Evolutionary conservation across 1,140 invertebrate species (phyloP), one percentile per base, ranked within the genome.

Genomic region (Lordiphosa collinella): DNA sequence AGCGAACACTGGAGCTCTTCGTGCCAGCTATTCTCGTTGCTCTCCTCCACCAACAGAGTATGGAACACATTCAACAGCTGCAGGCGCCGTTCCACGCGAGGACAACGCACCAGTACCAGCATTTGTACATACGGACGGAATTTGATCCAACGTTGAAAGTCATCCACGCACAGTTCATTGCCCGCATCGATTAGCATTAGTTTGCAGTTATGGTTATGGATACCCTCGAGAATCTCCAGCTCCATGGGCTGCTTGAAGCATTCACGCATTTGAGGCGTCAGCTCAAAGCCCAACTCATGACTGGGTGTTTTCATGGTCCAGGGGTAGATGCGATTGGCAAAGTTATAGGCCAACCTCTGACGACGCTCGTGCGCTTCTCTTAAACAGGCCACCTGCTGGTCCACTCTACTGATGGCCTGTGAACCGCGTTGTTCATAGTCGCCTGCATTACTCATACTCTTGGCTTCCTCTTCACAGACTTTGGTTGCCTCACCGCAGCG

Each of bases 251-350:
- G 29, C 6, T 10, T 10, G 34, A 87, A 88, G 0, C 13, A 9
- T 3, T 12, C 0, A 5, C 36, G 29, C 29, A 82, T 8, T 6
- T 72, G 53, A 3, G 13, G 10, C 1, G 58, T 79, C 1, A 86
- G 8, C 2, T 22, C 8, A 22, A 82, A 79, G 18, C 51, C 41
- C 12, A 61, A 13, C 25, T 79, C 67, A n/a, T 76, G 58, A 5
- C 41, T 37, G 3, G 72, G 69, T 1, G 50, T 66, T 41, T 82
- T 56, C 80, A 87, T 87, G 32, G 73, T 82, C 85, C 86, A 87
- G 2, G 86, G 86, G 48, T 57, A 72, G 0, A 14, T 48, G 1
- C 86, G 72, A 31, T 88, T 82, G 47, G 67, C 69, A 35, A 86
- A 87, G 34, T 56, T 46, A 32, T 69, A 67, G 2, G 85, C 86